These are phyloP conservation scores for Zaprionus tsacasi DNA, from an alignment of 1,140 invertebrate genomes.

Conservation along the genomic window DNA sequence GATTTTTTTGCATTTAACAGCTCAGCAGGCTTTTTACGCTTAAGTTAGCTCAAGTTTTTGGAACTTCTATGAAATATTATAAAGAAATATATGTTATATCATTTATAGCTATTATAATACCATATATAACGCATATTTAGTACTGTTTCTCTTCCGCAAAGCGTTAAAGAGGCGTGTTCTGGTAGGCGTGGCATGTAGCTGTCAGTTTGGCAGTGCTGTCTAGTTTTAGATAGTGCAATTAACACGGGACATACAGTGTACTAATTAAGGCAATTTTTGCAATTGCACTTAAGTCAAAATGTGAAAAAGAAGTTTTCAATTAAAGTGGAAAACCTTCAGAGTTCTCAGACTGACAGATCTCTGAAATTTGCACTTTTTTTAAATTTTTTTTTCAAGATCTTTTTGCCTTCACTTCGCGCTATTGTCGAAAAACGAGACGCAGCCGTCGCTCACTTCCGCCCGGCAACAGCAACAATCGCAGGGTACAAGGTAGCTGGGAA, in stretches of 20 bases:
- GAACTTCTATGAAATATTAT: neutral
- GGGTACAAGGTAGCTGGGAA: too few relatives aligned
- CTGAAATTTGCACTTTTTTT: constrained; percentile 14
- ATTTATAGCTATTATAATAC: neutral
- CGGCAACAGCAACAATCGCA: constrained; percentile 41
- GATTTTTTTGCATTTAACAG: neutral
- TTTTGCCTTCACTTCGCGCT: constrained; percentile 71
- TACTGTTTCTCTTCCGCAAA: neutral
- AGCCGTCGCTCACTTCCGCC: constrained; percentile 74
- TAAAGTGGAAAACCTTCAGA: constrained; percentile 62
- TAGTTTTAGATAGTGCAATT: constrained; percentile 68
- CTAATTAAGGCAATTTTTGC: constrained; percentile 73
- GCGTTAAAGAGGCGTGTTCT: neutral
- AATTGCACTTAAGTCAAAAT: constrained; percentile 54
- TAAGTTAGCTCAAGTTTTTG: neutral
- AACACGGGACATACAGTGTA: constrained; percentile 35
- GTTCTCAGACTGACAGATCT: neutral
- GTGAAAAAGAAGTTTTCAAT: constrained; percentile 54
- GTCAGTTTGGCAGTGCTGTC: constrained; percentile 35
- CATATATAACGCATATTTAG: neutral
- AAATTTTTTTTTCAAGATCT: constrained; percentile 23
- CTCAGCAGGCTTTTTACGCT: neutral
- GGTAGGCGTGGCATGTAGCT: constrained; percentile 27
- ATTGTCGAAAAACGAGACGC: constrained; percentile 65
- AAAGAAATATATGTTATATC: neutral